Evolutionary conservation across 2,113 vertebrate species (phyloP).

Genomic region (Tichodroma muraria): DNA sequence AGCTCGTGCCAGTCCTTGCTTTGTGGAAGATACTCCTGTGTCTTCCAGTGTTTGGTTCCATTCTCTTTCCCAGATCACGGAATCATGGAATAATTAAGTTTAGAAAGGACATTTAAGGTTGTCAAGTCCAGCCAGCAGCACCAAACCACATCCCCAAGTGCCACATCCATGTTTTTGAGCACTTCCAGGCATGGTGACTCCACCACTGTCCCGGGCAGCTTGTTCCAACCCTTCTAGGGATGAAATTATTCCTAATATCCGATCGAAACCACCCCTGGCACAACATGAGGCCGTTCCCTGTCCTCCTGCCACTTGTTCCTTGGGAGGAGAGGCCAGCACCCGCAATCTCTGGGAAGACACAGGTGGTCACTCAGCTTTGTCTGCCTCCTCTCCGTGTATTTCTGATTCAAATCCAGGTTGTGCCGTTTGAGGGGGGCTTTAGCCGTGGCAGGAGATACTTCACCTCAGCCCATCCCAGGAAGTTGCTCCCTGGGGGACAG

Average conservation of each 20-base stretch:
- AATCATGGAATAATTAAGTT: neutral
- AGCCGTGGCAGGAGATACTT: fast-evolving
- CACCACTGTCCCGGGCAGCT: neutral
- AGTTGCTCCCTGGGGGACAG: neutral
- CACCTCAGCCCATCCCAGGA: neutral
- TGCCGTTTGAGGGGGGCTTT: neutral
- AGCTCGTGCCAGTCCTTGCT: fast-evolving
- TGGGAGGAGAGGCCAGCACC: neutral
- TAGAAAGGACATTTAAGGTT: neutral
- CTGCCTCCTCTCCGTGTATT: neutral
- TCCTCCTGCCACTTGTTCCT: fast-evolving
- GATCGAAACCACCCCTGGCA: fast-evolving
- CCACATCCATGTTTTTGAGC: neutral
- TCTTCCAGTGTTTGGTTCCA: neutral
- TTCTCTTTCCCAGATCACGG: neutral
- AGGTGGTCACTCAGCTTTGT: no score
- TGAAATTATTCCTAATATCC: neutral
- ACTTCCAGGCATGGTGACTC: neutral
- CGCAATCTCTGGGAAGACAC: no score
- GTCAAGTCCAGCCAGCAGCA: neutral
- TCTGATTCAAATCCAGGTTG: neutral
- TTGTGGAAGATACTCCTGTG: fast-evolving
- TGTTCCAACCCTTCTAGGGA: neutral
- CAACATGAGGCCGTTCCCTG: fast-evolving
- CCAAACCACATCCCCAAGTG: neutral